Conservation (phyloP, 2,888 invertebrate genomes). For the Allophyes oxyacanthae region DNA sequence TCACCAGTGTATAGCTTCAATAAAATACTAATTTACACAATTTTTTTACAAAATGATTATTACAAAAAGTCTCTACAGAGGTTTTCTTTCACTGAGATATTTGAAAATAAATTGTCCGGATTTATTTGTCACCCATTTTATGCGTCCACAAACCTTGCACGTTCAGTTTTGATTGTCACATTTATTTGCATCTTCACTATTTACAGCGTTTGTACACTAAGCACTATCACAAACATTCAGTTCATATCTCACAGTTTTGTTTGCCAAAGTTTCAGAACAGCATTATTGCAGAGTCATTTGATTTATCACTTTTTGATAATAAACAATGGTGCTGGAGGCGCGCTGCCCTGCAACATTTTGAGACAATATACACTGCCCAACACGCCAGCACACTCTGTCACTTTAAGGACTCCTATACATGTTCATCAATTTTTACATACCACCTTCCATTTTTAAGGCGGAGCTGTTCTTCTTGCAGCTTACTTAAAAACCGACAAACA, state of each 20-base stretch:
- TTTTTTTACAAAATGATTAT: slow-evolving; percentile 9
- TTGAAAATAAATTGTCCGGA: slow-evolving; percentile 9
- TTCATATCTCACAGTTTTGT: slow-evolving; percentile 59
- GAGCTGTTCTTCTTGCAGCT: slow-evolving; percentile 85
- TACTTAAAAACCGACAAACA: slow-evolving; percentile 47
- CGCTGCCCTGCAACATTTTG: slow-evolving; percentile 85
- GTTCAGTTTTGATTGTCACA: slow-evolving; percentile 48
- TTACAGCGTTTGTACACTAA: slow-evolving; percentile 49
- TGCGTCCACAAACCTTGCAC: slow-evolving; percentile 41
- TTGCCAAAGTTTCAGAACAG: slow-evolving; percentile 65
- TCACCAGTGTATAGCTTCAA: background rate
- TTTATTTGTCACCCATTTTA: slow-evolving; percentile 15
- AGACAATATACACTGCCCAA: slow-evolving; percentile 88
- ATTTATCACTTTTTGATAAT: slow-evolving; percentile 88
- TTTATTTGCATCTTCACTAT: slow-evolving; percentile 45
- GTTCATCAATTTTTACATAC: slow-evolving; percentile 90
- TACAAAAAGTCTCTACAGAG: slow-evolving; percentile 17
- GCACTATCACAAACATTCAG: slow-evolving; percentile 56
- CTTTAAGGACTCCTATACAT: slow-evolving; percentile 89
- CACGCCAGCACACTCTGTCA: slow-evolving; percentile 89
- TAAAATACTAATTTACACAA: background rate
- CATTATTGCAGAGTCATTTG: slow-evolving; percentile 86
- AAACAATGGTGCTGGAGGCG: slow-evolving; percentile 82
- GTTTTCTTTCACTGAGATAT: slow-evolving; percentile 2
- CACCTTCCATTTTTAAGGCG: slow-evolving; percentile 90